phyloP scores from a whole-genome alignment of 2,888 invertebrate genomes.

The Elmis aenea region DNA sequence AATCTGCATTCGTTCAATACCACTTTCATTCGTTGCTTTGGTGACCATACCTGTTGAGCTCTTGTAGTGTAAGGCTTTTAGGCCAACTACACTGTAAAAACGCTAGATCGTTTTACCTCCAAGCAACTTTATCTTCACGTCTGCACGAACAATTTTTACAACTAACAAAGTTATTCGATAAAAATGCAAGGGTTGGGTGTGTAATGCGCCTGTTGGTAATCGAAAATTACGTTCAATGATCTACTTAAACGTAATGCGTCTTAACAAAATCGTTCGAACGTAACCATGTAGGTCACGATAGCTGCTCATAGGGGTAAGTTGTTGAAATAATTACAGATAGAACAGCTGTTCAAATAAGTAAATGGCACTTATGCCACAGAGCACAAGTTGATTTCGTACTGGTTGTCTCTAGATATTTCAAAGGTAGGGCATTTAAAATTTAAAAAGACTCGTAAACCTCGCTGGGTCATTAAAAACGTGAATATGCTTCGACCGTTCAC shows the following conservation, averaged over 20 bases:
- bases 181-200: too few relatives aligned
- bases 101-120: not conserved
- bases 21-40: slow-evolving; percentile 7
- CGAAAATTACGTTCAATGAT: too few relatives aligned
- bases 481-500: slow-evolving; percentile 14
- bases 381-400: not conserved
- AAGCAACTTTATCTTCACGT: too few relatives aligned
- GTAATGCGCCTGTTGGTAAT: too few relatives aligned
- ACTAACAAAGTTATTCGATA: too few relatives aligned
- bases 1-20: too few relatives aligned
- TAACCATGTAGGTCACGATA: slow-evolving; percentile 19
- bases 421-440: slow-evolving; percentile 21
- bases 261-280: too few relatives aligned
- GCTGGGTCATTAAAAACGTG: slow-evolving; percentile 18
- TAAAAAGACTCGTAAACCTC: slow-evolving; percentile 23
- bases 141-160: too few relatives aligned
- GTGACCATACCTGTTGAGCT: slow-evolving; percentile 12
- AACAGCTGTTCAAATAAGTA: slow-evolving; percentile 9
- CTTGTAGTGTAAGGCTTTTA: slow-evolving; percentile 9
- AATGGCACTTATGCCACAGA: slow-evolving; percentile 1
- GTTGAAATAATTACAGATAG: slow-evolving; percentile 17
- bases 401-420: slow-evolving; percentile 11
- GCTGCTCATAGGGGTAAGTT: slow-evolving; percentile 19
- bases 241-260: too few relatives aligned
- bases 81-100: slow-evolving; percentile 6